Evolutionary conservation across 1,140 invertebrate species (phyloP).

Genomic region (Lamellibrachia luymesi): DNA sequence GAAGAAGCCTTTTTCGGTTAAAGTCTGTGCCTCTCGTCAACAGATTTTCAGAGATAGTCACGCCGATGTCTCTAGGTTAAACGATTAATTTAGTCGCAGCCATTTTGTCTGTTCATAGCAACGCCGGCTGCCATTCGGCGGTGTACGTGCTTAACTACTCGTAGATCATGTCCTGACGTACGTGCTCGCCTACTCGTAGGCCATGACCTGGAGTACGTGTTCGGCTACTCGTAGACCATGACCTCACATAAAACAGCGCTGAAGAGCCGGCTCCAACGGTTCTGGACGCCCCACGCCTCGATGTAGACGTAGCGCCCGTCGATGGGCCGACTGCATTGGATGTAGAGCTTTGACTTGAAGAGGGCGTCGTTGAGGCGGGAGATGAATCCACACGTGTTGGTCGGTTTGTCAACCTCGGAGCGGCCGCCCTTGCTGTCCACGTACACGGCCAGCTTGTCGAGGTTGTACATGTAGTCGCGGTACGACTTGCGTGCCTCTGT

Average conservation of each 20-base stretch:
- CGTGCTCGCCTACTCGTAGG: not conserved
- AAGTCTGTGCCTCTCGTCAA: not conserved
- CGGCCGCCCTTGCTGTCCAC: slow-evolving; percentile 57
- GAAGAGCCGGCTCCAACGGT: slow-evolving; percentile 61
- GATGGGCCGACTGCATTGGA: slow-evolving; percentile 58
- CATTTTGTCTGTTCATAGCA: not conserved
- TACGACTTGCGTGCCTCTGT: slow-evolving; percentile 56
- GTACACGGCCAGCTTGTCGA: slow-evolving; percentile 62
- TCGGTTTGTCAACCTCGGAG: slow-evolving; percentile 40
- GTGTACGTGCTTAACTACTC: not conserved
- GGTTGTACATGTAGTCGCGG: slow-evolving; percentile 60
- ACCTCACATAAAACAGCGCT: slow-evolving; percentile 64
- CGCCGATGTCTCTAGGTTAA: not conserved
- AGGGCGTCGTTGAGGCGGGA: slow-evolving; percentile 61
- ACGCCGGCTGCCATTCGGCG: not conserved
- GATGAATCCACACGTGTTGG: slow-evolving; percentile 60
- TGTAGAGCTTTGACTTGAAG: slow-evolving; percentile 57
- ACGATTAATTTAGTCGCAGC: not conserved
- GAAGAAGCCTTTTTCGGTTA: not conserved
- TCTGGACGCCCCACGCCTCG: slow-evolving; percentile 60
- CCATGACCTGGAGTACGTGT: slow-evolving; percentile 50
- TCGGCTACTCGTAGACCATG: slow-evolving; percentile 55
- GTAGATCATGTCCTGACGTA: not conserved
- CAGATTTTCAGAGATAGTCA: not conserved
- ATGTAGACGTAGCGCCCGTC: slow-evolving; percentile 63